Evolutionary conservation across 2,888 invertebrate species (phyloP), one percentile per base, ranked within the genome.

Genomic region (Athripsodes cinereus): DNA sequence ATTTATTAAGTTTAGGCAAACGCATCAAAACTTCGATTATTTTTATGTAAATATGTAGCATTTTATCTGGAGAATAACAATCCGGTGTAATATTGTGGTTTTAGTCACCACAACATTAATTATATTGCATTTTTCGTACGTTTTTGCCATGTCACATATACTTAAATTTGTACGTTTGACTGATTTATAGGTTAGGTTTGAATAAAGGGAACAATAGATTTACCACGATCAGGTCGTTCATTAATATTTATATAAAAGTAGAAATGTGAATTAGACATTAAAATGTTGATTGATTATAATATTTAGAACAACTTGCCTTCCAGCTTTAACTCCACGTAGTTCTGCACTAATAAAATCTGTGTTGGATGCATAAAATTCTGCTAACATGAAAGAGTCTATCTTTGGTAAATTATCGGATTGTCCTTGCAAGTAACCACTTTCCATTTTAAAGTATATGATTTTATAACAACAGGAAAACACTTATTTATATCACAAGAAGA

Each of bases 31-130:
- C n/a, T n/a, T n/a, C n/a, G n/a, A n/a, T n/a, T n/a, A n/a, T n/a
- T n/a, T n/a, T n/a, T n/a, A n/a, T n/a, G n/a, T n/a, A n/a, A n/a
- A n/a, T n/a, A n/a, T n/a, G n/a, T n/a, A n/a, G n/a, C n/a, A n/a
- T n/a, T n/a, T n/a, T n/a, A n/a, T n/a, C n/a, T n/a, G n/a, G n/a
- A n/a, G n/a, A n/a, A n/a, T n/a, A n/a, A n/a, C n/a, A n/a, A n/a
- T n/a, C n/a, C n/a, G n/a, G n/a, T n/a, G n/a, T n/a, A n/a, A n/a
- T n/a, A n/a, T n/a, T n/a, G n/a, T n/a, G n/a, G n/a, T n/a, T n/a
- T n/a, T n/a, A n/a, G n/a, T n/a, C n/a, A n/a, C 40, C 66, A 49
- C 53, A 65, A 65, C 10, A 65, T 63, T 58, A 62, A 66, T 13
- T 64, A 61, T 20, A 64, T 44, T 3, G 64, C 64, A 26, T 48